Evolutionary conservation across 2,888 invertebrate genomes (phyloP), one percentile per base, ranked within the genome.

Genomic region (Tetrapedia diversipes): DNA sequence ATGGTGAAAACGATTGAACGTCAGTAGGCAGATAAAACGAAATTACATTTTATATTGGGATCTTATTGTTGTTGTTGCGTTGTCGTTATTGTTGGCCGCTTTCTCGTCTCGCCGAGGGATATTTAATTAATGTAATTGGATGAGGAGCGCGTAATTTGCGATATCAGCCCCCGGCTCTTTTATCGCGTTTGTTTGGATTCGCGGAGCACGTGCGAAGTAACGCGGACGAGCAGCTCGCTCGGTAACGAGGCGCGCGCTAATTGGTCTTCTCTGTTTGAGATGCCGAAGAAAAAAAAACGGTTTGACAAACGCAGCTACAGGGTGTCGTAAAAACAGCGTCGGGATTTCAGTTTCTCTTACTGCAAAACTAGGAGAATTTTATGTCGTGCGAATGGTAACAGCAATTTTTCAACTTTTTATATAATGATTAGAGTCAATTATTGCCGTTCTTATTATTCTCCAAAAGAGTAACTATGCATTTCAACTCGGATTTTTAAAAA

Each of bases 41-140:
- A n/a, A n/a, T n/a, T n/a, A n/a, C n/a, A n/a, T n/a, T n/a, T n/a
- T n/a, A n/a, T 14, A 39, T 39, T 39, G 4, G 14, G n/a, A 10
- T 8, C 19, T 16, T 16, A 16, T 4, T 16, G 22, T 43, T 19
- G 19, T 16, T 19, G 2, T 24, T 43, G 19, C 8, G 1, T 34
- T 37, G 4, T 51, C 14, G 29, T 53, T 45, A 4, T 32, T 16
- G 32, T 22, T 22, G 32, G 6, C 16, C 45, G 14, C 34, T 39
- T 32, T 37, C 24, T 27, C 29, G n/a, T 29, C 19, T 22, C 29
- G 10, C 14, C 14, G 24, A 10, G 22, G 45, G 39, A 68, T 72
- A 71, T 71, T 71, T 67, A 67, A 71, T 67, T 71, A 71, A 71
- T 45, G 45, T 68, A 72, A 67, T 67, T 60, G 71, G 66, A 71